These are phyloP conservation scores for Anableps anableps DNA, from an alignment of 2,797 vertebrate genomes.

Conservation along the genomic window DNA sequence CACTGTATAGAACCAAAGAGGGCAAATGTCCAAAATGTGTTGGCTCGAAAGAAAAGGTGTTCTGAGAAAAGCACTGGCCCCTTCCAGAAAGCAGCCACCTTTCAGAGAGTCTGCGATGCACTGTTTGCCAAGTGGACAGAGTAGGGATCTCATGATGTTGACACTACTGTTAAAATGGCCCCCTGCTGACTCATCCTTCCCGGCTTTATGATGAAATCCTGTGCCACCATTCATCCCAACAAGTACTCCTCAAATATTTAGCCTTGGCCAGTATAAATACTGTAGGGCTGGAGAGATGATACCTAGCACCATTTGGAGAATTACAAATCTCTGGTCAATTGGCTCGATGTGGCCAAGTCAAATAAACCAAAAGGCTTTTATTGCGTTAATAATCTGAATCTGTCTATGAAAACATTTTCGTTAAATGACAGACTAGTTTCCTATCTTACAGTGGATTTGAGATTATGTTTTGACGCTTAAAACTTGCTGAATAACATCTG, in stretches of 20 bases:
- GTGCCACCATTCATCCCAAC: conserved; percentile 77
- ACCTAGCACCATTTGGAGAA: conserved; percentile 51
- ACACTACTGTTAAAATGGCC: conserved; percentile 81
- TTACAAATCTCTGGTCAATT: conserved; percentile 73
- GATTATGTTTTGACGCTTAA: conserved; percentile 2
- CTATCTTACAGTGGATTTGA: conserved; percentile 21
- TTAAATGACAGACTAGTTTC: conserved; percentile 35
- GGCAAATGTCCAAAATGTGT: conserved; percentile 43
- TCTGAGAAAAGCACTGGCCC: conserved; percentile 69
- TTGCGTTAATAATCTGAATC: conserved; percentile 64
- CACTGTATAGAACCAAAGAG: conserved; percentile 27
- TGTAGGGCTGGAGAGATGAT: conserved; percentile 55
- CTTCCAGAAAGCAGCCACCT: conserved; percentile 73
- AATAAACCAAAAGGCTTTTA: conserved; percentile 62
- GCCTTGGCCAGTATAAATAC: conserved; percentile 78
- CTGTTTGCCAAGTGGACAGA: conserved; percentile 81
- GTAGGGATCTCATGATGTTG: conserved; percentile 74
- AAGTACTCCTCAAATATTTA: conserved; percentile 86
- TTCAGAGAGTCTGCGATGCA: conserved; percentile 50
- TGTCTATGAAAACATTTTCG: conserved; percentile 41
- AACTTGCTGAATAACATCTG: background rate
- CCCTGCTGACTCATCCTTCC: conserved; percentile 73
- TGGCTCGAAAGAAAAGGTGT: conserved; percentile 59
- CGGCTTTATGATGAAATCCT: conserved; percentile 82
- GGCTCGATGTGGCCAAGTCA: conserved; percentile 67